Evolutionary conservation across 2,888 invertebrate species (phyloP), one percentile per base, ranked within the genome.

Genomic region (Leptura quadrifasciata): DNA sequence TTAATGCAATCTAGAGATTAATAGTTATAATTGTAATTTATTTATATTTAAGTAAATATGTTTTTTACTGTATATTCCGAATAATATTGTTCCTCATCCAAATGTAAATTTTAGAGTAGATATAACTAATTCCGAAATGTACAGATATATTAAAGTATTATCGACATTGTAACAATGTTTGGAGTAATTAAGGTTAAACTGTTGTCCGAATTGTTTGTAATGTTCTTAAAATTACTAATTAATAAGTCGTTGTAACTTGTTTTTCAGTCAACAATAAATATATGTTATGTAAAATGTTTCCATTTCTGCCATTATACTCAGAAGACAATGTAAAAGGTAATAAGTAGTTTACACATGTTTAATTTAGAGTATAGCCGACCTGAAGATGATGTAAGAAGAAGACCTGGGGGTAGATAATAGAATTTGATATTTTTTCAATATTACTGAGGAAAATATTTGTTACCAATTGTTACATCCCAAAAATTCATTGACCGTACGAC

Each of bases 21-120:
- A 65, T 39, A 18, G 35, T 58, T 24, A 58, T 39, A 35, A 24
- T n/a, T 61, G 24, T 61, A 69, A 58, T 69, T 69, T 71, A 71
- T 71, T 71, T 52, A 60, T 61, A 24, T 12, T 71, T 71, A 69
- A 69, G 58, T 60, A 58, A 60, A 71, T 61, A 52, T 71, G 58
- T 71, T 71, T 71, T 71, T 61, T 71, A 69, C 69, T 55, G 69
- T 69, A 24, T 68, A 68, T 24, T 68, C 57, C 20, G 27, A 55
- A 39, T 71, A 71, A 47, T 71, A 47, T 71, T 54, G 52, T 65
- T 65, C 52, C 24, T 71, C 71, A 24, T 71, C 12, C 61, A 60
- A 61, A 71, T 71, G 18, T 71, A 61, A 61, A 60, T 57, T 10
- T 61, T 35, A 71, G 9, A 31, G 10, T 63, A 63, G 31, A 9